A percentile compares a stretch with the other conserved stretches of the same genome.
Conservation (phyloP, 37 sponge, comb jelly and placozoan species). For the Cliona cf. orientalis region DNA sequence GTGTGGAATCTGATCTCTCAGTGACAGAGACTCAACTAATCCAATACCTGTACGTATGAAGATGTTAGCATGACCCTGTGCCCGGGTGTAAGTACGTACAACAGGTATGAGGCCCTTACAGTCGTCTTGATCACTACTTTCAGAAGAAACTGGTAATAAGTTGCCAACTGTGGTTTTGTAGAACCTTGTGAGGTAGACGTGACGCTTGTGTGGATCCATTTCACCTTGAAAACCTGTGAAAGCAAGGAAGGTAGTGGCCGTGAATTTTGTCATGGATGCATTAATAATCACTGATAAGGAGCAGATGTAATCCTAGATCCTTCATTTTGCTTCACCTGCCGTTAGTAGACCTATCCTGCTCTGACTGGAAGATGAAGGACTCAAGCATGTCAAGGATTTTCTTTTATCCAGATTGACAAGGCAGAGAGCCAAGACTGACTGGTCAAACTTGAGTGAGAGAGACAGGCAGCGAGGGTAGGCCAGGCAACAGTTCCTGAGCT, state of each 20-base stretch:
- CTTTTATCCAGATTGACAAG: constrained; percentile 26
- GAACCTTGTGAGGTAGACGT: constrained; percentile 16
- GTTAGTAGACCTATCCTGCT: not conserved
- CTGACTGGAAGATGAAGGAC: not conserved
- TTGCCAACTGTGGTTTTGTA: constrained; percentile 32
- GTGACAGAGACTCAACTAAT: not conserved
- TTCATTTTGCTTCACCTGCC: constrained; percentile 8
- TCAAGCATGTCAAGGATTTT: constrained; percentile 14
- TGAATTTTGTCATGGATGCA: not conserved
- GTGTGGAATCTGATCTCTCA: constrained; percentile 33
- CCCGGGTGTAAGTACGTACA: no score
- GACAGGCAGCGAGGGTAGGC: constrained; percentile 26
- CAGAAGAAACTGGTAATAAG: constrained; percentile 14
- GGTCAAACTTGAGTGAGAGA: constrained; percentile 19
- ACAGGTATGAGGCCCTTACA: no score
- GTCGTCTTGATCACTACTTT: constrained; percentile 1
- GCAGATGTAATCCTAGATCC: not conserved
- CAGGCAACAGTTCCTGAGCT: constrained; percentile 18
- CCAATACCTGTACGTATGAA: no score
- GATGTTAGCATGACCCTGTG: no score
- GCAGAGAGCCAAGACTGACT: constrained; percentile 41
- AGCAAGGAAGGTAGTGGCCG: not conserved
- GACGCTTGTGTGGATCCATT: constrained; percentile 7
- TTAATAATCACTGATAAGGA: not conserved
- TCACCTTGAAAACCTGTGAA: constrained; percentile 51